Base-by-base conservation (phyloP, 2,888 invertebrate species). In the Sycophila texana region DNA sequence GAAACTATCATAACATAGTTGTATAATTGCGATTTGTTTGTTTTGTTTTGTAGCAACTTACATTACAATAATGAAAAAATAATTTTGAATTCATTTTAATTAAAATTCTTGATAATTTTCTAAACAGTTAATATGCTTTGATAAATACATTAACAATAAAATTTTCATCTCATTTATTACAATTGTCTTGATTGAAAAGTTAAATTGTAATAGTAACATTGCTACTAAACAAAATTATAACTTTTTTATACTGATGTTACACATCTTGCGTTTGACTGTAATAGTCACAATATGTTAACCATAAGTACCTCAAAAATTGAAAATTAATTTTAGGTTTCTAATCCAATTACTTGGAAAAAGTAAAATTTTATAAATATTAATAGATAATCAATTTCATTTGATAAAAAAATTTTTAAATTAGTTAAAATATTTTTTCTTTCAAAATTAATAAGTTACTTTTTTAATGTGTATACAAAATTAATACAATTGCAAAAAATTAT, bases 141-240 rank as follows among this genome's bases (percentile, higher is more conserved):
- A 10, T 39, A 10, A 39, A 39, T 10, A 5, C 1, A 39, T 10
- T 39, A 26, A 26, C 26, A 26, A 26, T 26, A 39, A 10, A 39
- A 10, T 39, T 39, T 39, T 7, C 10, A 39, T 10, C 10, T 39
- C 10, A 7, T 39, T 58, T 13, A 58, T 26, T 57, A 60, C 22
- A 53, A 67, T 67, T 7, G 14, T 20, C 39, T 39, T 39, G 39
- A 61, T 53, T 55, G 22, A 10, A 55, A 16, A n/a, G 73, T 55
- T 49, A 2, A 53, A 20, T 60, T 16, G 10, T 67, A n/a, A n/a
- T n/a, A n/a, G 53, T 18, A 51, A 67, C 71, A 67, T 75, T 75
- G 71, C 74, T 71, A 72, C 39, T n/a, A 26, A 75, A 72, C 75
- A 72, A 75, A 79, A 79, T 79, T 67, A 72, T 75, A 75, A 60